Conservation (phyloP, 2,113 vertebrate species). For the Eidolon helvum region DNA sequence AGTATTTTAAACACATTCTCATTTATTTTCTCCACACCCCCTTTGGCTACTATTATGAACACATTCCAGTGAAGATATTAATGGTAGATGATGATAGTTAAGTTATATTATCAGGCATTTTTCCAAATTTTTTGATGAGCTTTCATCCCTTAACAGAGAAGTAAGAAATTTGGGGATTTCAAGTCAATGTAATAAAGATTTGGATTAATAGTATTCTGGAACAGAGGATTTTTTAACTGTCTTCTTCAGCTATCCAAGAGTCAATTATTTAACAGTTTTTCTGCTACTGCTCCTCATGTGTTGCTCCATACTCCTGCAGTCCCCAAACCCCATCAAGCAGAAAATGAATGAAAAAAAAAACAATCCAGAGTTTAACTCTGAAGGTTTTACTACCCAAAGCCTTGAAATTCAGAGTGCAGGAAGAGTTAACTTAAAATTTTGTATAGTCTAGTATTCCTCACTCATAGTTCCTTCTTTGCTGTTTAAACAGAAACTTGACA, state of each 20-base stretch:
- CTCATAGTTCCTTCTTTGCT: conserved; percentile 77
- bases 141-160: not conserved
- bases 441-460: conserved; percentile 60
- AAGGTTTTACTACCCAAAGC: not conserved
- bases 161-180: not conserved
- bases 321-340: not conserved
- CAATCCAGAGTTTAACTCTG: not conserved
- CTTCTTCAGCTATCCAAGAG: conserved; percentile 1
- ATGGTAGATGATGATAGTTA: conserved; percentile 19
- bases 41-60: conserved; percentile 7
- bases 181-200: not conserved
- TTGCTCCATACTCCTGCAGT: not conserved
- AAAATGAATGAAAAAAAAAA: conserved; percentile 17
- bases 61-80: conserved; percentile 33
- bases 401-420: conserved; percentile 42
- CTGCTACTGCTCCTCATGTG: not conserved
- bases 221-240: not conserved
- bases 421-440: conserved; percentile 78
- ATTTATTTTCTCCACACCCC: not conserved
- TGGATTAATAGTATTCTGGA: not conserved
- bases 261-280: conserved; percentile 1
- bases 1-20: not conserved
- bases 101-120: not conserved
- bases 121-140: not conserved
- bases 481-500: conserved; percentile 85